These are phyloP conservation scores for Thyatira batis DNA, from an alignment of 2,888 invertebrate genomes.

Conservation along the genomic window DNA sequence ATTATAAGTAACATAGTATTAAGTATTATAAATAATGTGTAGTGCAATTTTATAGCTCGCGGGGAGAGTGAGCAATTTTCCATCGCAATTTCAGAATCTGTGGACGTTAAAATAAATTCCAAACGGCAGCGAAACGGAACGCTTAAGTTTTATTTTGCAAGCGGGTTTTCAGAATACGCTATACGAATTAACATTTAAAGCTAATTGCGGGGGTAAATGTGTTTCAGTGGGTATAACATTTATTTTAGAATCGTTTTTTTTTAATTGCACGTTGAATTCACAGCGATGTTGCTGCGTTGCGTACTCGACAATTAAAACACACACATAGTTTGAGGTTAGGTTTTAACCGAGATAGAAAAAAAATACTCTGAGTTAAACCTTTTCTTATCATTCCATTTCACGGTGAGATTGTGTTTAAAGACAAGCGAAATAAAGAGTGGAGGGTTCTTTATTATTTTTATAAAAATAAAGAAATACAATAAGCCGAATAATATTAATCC, in stretches of 20 bases:
- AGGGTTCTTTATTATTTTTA: too few species aligned
- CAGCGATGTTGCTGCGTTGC: background rate
- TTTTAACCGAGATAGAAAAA: background rate
- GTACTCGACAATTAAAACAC: background rate
- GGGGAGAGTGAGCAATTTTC: constrained; percentile 22
- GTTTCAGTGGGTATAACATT: background rate
- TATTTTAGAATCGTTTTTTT: background rate
- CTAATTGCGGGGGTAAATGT: constrained; percentile 8
- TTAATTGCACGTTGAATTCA: background rate
- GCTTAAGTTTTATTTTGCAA: constrained; percentile 9
- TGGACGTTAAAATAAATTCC: constrained; percentile 20
- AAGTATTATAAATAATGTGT: background rate
- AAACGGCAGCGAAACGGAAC: constrained; percentile 7
- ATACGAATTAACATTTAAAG: constrained; percentile 9
- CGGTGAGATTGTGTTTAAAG: too few species aligned
- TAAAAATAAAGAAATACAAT: too few species aligned
- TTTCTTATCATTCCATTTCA: too few species aligned
- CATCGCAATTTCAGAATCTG: constrained; percentile 24
- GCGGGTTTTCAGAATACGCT: background rate
- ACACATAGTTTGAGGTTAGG: background rate
- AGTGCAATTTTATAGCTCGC: constrained; percentile 5
- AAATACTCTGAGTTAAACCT: background rate
- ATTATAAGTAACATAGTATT: background rate
- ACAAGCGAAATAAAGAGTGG: too few species aligned
- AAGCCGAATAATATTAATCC: too few species aligned